A percentile compares a stretch with the other conserved stretches of the same genome.
phyloP scores from a whole-genome alignment of 2,113 vertebrate species.

The Notothenia coriiceps region DNA sequence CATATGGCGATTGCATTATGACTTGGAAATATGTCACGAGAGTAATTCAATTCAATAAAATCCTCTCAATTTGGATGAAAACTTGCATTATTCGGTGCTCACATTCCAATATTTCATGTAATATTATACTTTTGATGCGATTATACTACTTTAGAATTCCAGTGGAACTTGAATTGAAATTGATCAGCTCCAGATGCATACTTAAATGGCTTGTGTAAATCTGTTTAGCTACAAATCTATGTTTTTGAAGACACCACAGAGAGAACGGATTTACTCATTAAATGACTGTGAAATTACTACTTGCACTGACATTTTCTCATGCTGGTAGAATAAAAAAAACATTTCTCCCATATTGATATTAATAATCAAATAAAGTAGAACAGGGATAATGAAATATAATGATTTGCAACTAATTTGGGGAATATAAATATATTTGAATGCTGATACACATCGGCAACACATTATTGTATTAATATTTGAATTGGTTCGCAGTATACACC shows the following conservation, averaged over 20 bases:
- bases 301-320: constrained; percentile 33
- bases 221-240: constrained; percentile 44
- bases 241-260: constrained; percentile 14
- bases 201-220: constrained; percentile 62
- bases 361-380: neutral
- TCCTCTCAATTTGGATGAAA: constrained; percentile 2
- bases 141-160: constrained; percentile 41
- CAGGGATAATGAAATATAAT: constrained; percentile 14
- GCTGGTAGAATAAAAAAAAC: neutral
- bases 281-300: constrained; percentile 62
- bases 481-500: neutral
- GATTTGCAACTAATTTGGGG: neutral
- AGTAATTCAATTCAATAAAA: constrained; percentile 1
- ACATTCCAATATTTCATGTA: constrained; percentile 22
- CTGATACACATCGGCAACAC: neutral
- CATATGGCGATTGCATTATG: constrained; percentile 4
- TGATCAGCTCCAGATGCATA: constrained; percentile 51
- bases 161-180: constrained; percentile 31
- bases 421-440: neutral
- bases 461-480: neutral
- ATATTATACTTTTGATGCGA: constrained; percentile 44
- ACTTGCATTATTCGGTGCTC: neutral
- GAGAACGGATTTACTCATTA: constrained; percentile 40
- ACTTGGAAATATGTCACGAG: neutral
- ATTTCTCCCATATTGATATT: neutral